These are phyloP conservation scores for Zoanthus gigantus DNA, from an alignment of 92 coral and sea anemone genomes.

Conservation along the genomic window DNA sequence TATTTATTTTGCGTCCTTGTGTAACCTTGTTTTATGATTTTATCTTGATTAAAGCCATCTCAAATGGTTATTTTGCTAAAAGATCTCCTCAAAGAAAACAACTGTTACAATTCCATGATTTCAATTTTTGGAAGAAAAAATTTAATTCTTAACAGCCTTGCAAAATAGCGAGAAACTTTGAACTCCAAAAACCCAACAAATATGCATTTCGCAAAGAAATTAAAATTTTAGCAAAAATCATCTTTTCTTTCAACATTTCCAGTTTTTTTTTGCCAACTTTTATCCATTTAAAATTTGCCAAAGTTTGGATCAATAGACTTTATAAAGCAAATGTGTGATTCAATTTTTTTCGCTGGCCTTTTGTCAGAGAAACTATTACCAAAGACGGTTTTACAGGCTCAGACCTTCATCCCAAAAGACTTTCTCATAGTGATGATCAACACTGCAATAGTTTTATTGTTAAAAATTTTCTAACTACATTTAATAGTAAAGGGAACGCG, in stretches of 20 bases:
- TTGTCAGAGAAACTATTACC: not conserved
- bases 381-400: not conserved
- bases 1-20: not conserved
- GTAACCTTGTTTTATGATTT: not conserved
- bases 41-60: not conserved
- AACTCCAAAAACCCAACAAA: no score
- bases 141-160: no score
- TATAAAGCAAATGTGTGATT: not conserved
- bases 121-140: not conserved
- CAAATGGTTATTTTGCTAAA: not conserved
- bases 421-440: not conserved
- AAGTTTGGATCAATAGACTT: no score
- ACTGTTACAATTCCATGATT: not conserved
- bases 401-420: not conserved
- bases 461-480: not conserved
- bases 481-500: not conserved
- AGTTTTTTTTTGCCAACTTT: no score
- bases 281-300: no score
- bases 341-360: not conserved
- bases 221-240: no score
- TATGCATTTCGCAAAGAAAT: no score
- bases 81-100: not conserved
- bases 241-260: no score
- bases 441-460: not conserved
- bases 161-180: no score